Conservation (phyloP, 2,113 vertebrate genomes). For the Rhea americana region DNA sequence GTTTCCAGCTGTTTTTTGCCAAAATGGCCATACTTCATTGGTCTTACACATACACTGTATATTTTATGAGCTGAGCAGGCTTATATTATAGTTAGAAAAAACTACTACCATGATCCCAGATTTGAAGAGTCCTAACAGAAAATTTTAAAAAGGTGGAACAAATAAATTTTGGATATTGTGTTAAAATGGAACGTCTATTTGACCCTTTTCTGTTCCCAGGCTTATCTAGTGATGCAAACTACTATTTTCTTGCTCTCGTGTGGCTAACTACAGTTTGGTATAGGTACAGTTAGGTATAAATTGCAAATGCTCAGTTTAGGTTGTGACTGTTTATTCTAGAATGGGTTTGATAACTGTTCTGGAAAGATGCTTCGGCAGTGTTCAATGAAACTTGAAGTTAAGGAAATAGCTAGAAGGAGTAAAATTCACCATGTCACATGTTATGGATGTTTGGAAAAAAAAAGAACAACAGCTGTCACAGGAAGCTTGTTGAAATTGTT, state of each 20-base stretch:
- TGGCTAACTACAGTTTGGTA: background rate
- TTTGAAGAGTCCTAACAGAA: background rate
- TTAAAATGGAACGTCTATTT: background rate
- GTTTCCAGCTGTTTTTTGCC: background rate
- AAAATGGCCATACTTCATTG: background rate
- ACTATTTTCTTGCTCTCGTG: background rate
- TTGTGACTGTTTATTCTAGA: background rate
- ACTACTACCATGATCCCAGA: background rate
- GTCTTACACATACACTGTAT: rapidly evolving
- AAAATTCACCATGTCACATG: background rate
- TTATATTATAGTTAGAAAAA: background rate
- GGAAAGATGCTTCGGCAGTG: background rate
- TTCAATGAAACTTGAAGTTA: background rate
- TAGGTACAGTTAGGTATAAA: background rate
- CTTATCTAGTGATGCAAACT: background rate
- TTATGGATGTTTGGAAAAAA: background rate
- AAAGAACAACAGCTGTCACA: background rate
- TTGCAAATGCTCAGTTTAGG: background rate
- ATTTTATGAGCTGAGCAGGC: background rate
- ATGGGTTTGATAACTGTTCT: background rate
- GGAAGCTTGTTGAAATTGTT: background rate
- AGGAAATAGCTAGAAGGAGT: background rate
- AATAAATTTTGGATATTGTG: background rate
- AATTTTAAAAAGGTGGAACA: background rate
- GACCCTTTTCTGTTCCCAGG: background rate